A percentile compares a stretch with the other conserved stretches of the same genome.
Evolutionary conservation across 2,113 vertebrate genomes (phyloP).

Genomic region (Haemorhous mexicanus): DNA sequence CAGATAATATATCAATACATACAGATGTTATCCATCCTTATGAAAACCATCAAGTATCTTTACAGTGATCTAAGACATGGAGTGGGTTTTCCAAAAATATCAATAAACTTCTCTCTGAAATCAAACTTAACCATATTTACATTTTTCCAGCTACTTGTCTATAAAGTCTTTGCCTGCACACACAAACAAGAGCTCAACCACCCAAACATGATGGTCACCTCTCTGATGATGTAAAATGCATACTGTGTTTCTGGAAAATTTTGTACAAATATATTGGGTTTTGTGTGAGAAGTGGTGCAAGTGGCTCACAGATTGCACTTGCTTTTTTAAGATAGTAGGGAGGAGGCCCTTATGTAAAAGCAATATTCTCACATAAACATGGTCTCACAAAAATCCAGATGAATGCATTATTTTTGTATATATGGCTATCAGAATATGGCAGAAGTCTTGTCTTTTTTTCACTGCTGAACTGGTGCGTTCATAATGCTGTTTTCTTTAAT

Average conservation of each 20-base stretch:
- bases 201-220: background rate
- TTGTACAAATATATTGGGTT: background rate
- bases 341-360: background rate
- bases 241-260: background rate
- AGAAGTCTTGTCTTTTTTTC: background rate
- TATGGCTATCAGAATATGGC: background rate
- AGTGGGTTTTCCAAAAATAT: background rate
- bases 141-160: background rate
- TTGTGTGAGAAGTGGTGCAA: background rate
- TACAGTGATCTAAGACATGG: background rate
- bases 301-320: background rate
- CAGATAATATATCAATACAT: background rate
- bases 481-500: background rate
- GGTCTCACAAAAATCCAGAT: background rate
- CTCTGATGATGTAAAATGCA: background rate
- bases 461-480: background rate
- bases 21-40: background rate
- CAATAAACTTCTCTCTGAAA: background rate
- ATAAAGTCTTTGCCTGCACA: background rate
- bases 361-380: background rate
- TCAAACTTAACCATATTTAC: background rate
- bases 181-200: background rate
- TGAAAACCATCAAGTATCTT: background rate
- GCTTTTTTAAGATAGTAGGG: background rate
- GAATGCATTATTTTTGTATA: background rate